Base-by-base conservation (phyloP, 2,113 vertebrate genomes). In the Serilophus lunatus region DNA sequence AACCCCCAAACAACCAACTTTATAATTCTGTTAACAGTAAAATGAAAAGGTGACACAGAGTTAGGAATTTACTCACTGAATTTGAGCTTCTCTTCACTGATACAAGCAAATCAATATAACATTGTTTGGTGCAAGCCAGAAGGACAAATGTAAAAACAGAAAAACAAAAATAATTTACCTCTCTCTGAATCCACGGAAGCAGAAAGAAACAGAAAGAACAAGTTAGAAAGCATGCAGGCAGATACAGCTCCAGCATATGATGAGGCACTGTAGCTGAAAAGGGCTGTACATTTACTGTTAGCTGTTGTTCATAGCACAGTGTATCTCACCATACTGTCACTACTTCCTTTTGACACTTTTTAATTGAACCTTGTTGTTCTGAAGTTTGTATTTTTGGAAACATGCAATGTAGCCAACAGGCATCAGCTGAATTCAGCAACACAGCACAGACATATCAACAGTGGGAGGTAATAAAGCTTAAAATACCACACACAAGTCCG, bases 121-220 rank as follows among this genome's bases (percentile, higher is more conserved):
- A 80, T 3, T 82, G 61, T 86, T 82, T 64, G 85, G 63, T 70
- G 83, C 84, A 90, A 65, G 93, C 72, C 12, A 1, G 94, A 92
- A 97, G 91, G 29, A 49, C 35, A 91, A 80, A 94, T 88, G 94
- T 15, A 4, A 53, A 82, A 90, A 88, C 10, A 29, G 71, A 94
- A 86, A 97, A 96, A 86, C 1, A 29, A 95, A 97, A 96, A 90
- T 50, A 5, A 82, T 97, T 99, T 99, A 99, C 98, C 98, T 99
- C 98, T 99, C 98, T 98, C 98, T 99, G 98, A 97, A 84, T 99
- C 98, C 98, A 59, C 94, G 98, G 84, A 97, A 98, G 98, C 98
- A 97, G 98, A 96, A 97, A 97, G 95, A 96, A 97, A 98, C 54
- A 98, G 97, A 98, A 97, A 98, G 93, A 97, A 68, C 90, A 95